Conservation (phyloP, 2,797 vertebrate genomes). For the Sparidentex hasta region DNA sequence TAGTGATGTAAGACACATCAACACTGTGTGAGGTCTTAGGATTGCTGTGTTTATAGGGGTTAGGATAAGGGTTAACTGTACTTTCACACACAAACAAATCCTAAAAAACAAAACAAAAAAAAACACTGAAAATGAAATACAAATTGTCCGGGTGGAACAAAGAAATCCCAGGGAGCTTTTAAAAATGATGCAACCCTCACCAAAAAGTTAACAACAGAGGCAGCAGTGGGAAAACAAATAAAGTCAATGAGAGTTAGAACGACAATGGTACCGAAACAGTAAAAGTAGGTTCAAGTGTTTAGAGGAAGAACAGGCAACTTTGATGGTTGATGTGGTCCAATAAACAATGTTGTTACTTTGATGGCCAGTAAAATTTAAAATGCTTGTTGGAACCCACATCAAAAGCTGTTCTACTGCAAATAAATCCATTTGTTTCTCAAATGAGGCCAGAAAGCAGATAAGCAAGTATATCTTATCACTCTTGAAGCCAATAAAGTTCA, state of each 20-base stretch:
- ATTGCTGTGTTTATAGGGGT: conserved; percentile 22
- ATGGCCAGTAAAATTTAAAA: conserved; percentile 49
- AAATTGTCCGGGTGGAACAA: conserved; percentile 61
- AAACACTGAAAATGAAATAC: not conserved
- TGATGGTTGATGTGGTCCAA: conserved; percentile 54
- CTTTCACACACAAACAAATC: conserved; percentile 27
- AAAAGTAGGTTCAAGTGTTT: conserved; percentile 36
- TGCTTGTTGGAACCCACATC: conserved; percentile 35
- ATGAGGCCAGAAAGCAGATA: conserved; percentile 24
- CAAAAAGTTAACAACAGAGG: conserved; percentile 1
- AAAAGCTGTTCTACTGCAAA: conserved; percentile 15
- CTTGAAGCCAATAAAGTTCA: not conserved
- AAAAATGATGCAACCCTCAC: conserved; percentile 33
- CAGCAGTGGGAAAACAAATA: conserved; percentile 21
- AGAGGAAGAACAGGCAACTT: conserved; percentile 45
- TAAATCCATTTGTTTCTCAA: conserved; percentile 30
- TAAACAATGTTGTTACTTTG: conserved; percentile 63
- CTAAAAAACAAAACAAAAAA: not conserved
- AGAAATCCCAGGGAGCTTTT: conserved; percentile 48
- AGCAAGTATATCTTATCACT: not conserved
- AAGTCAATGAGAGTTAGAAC: conserved; percentile 7
- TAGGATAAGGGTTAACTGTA: not conserved
- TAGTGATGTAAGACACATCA: not conserved
- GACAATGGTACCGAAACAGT: conserved; percentile 29
- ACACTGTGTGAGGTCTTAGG: conserved; percentile 51